Evolutionary conservation across 1,140 invertebrate species (phyloP).

Genomic region (Charaxes varanes): DNA sequence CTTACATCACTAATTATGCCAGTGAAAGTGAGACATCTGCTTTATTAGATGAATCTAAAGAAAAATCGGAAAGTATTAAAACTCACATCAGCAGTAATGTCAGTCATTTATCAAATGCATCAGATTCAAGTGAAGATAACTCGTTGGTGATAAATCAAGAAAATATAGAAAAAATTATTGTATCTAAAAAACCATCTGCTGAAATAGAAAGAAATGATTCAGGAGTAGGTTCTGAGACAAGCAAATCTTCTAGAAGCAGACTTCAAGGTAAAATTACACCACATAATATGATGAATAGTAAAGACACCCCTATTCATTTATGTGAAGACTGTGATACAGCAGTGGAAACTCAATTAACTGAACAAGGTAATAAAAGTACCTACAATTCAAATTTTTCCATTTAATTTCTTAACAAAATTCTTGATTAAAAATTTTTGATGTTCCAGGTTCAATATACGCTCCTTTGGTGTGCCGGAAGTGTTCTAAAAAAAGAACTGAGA

Average conservation of each 20-base stretch:
- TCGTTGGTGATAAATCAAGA: slow-evolving; percentile 76
- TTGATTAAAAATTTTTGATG: slow-evolving; percentile 13
- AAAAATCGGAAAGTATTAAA: slow-evolving; percentile 70
- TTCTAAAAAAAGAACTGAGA: slow-evolving; percentile 88
- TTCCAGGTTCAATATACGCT: slow-evolving; percentile 80
- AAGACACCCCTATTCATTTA: slow-evolving; percentile 73
- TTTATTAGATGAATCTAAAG: slow-evolving; percentile 73
- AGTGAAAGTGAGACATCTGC: slow-evolving; percentile 72
- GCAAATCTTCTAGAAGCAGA: slow-evolving; percentile 86
- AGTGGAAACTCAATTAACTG: slow-evolving; percentile 80
- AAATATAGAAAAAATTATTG: slow-evolving; percentile 67
- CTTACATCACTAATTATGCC: slow-evolving; percentile 75
- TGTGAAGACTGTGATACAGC: slow-evolving; percentile 87
- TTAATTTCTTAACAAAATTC: slow-evolving; percentile 3
- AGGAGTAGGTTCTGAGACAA: slow-evolving; percentile 94
- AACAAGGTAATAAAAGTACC: slow-evolving; percentile 70
- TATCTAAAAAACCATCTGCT: slow-evolving; percentile 73
- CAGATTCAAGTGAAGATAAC: slow-evolving; percentile 82
- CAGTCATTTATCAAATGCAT: slow-evolving; percentile 76
- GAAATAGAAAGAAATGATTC: slow-evolving; percentile 93
- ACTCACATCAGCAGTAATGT: slow-evolving; percentile 75
- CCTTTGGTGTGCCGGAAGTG: slow-evolving; percentile 91
- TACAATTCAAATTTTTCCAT: slow-evolving; percentile 9
- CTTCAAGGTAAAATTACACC: slow-evolving; percentile 76
- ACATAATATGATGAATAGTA: slow-evolving; percentile 53